Evolutionary conservation across 2,113 vertebrate genomes (phyloP), one percentile per base, ranked within the genome.

Genomic region (Lamprotornis superbus): DNA sequence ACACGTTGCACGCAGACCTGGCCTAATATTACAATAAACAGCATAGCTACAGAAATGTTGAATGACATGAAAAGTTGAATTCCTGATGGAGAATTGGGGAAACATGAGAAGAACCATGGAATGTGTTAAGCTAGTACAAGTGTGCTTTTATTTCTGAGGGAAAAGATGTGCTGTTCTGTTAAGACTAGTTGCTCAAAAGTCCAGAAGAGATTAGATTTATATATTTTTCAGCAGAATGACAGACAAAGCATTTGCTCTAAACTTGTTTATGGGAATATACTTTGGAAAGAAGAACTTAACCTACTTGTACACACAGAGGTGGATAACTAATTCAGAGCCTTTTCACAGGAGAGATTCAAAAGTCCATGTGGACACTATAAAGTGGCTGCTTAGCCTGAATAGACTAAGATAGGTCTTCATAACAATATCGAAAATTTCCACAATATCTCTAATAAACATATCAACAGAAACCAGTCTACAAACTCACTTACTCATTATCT

Each of bases 1-100:
- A 33, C 2, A 35, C 1, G 6, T 13, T 52, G 9, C 2, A 2
- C 12, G 22, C 18, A 5, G 12, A 59, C 22, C 10, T 31, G 46
- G 10, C 20, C 69, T 31, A 35, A 30, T 37, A 35, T 42, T 33
- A 40, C 8, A 83, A 78, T 12, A 52, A 88, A 44, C 5, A 80
- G 5, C 25, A 63, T 4, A 2, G 10, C 11, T 76, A 50, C 12
- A 61, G 33, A 56, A 70, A 47, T 7, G 30, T 0, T 61, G 5
- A 19, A 57, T 46, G 12, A 49, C 0, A 1, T 16, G 10, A n/a
- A 65, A 78, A 53, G 1, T 11, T 50, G 24, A 86, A 79, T 56
- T 53, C 16, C 37, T 75, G 4, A 20, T 63, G 61, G 35, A 86
- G 18, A 44, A 63, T 8, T 25, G 33, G 49, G 12, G 67, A 53